Percentiles rank a stretch among this genome's conserved stretches.
phyloP scores from a whole-genome alignment of 2,113 vertebrate species.

The Odobenus rosmarus region DNA sequence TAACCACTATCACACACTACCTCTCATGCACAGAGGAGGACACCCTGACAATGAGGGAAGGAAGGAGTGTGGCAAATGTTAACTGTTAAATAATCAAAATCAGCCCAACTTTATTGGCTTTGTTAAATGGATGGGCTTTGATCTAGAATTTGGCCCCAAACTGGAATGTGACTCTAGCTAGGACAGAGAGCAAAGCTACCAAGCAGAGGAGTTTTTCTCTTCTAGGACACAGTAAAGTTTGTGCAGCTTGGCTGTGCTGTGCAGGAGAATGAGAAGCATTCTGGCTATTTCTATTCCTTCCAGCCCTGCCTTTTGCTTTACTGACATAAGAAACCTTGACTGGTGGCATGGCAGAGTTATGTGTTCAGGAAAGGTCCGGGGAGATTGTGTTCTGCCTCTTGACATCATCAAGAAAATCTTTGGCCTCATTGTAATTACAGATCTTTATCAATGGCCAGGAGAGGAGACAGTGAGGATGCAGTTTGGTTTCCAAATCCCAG shows the following conservation, averaged over 20 bases:
- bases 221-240: neutral
- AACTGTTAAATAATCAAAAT: neutral
- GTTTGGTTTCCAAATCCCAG: conserved; percentile 42
- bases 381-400: conserved; percentile 13
- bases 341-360: neutral
- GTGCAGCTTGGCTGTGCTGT: neutral
- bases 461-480: neutral
- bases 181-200: neutral
- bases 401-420: conserved; percentile 36
- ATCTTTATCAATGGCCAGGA: conserved; percentile 37
- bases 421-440: conserved; percentile 47
- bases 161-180: neutral
- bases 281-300: conserved; percentile 6
- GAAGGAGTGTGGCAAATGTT: neutral
- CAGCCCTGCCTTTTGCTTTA: neutral
- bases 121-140: neutral
- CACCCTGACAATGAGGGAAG: neutral
- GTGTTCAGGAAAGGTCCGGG: conserved; percentile 34
- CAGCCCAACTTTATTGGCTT: neutral
- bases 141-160: neutral
- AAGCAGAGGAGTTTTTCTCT: neutral
- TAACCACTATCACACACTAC: rapidly evolving
- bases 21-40: neutral
- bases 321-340: conserved; percentile 12
- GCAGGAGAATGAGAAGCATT: neutral